Evolutionary conservation across 53 echinoderm and acorn worm species (phyloP).

Genomic region (Patiria pectinifera): DNA sequence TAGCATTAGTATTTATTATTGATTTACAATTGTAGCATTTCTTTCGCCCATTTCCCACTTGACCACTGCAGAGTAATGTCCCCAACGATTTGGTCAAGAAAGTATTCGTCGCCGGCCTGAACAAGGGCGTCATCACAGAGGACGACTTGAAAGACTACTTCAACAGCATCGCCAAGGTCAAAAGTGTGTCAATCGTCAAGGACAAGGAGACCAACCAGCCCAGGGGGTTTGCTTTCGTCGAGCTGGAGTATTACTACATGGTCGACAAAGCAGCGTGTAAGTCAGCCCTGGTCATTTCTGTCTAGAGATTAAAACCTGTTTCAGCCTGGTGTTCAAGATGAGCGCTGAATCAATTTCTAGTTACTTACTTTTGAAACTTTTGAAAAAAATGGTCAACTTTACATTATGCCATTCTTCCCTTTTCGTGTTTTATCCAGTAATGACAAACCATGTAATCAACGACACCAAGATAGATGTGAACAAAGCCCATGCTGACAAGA

Average conservation of each 20-base stretch:
- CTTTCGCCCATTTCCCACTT: background rate
- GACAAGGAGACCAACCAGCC: constrained; percentile 32
- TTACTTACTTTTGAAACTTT: too few species aligned
- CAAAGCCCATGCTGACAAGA: constrained; percentile 49
- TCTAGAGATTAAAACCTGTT: background rate
- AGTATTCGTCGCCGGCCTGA: constrained; percentile 54
- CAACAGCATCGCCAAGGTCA: constrained; percentile 32
- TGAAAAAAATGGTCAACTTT: too few species aligned
- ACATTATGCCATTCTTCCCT: background rate
- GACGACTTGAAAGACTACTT: constrained; percentile 38
- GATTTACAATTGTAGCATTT: background rate
- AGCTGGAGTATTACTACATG: constrained; percentile 51
- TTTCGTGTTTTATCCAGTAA: background rate
- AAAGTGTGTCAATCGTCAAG: constrained; percentile 44
- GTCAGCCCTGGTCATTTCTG: background rate
- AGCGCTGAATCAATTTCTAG: too few species aligned
- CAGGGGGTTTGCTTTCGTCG: constrained; percentile 32
- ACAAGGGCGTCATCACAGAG: constrained; percentile 39
- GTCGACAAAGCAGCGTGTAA: constrained; percentile 55
- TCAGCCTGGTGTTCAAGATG: too few species aligned
- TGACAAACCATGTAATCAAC: constrained; percentile 40
- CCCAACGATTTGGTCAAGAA: constrained; percentile 48
- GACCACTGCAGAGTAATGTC: constrained; percentile 20
- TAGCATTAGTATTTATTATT: too few species aligned
- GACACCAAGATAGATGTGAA: constrained; percentile 48